A percentile compares a stretch with the other conserved stretches of the same genome.
phyloP scores from a whole-genome alignment of 2,113 vertebrate genomes.

The Saimiri boliviensis region DNA sequence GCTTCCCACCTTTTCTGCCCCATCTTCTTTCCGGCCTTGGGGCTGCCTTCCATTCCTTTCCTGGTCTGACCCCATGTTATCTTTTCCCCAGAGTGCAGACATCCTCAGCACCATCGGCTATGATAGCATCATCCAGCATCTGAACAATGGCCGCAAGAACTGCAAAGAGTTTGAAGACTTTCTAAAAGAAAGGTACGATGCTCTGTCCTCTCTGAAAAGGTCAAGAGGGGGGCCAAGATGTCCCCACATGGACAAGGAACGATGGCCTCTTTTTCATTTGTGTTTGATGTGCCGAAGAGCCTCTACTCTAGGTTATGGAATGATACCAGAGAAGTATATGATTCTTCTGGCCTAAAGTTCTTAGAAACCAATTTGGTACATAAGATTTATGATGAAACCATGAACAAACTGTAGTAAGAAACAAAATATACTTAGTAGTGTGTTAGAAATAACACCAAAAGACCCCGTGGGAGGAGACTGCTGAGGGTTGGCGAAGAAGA shows the following conservation, averaged over 20 bases:
- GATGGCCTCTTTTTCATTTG: not conserved
- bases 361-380: not conserved
- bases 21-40: not conserved
- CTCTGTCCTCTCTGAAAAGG: not conserved
- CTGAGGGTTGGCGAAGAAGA: not conserved
- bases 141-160: conserved; percentile 94
- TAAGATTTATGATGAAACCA: not conserved
- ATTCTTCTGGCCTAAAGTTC: not conserved
- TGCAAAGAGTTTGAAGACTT: conserved; percentile 98
- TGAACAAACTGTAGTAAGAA: not conserved
- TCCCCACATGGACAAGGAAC: not conserved
- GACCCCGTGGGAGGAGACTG: not conserved
- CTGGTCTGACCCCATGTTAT: not conserved
- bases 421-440: not conserved
- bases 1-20: not conserved
- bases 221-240: not conserved
- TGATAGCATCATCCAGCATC: conserved; percentile 91
- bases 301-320: not conserved
- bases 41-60: fast-evolving
- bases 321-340: not conserved
- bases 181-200: conserved; percentile 93
- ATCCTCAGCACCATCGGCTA: conserved; percentile 92
- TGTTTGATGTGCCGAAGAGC: not conserved
- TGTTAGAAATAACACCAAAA: not conserved
- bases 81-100: conserved; percentile 86